Conservation (phyloP, 2,888 invertebrate genomes). For the Chymomyza amoena region DNA sequence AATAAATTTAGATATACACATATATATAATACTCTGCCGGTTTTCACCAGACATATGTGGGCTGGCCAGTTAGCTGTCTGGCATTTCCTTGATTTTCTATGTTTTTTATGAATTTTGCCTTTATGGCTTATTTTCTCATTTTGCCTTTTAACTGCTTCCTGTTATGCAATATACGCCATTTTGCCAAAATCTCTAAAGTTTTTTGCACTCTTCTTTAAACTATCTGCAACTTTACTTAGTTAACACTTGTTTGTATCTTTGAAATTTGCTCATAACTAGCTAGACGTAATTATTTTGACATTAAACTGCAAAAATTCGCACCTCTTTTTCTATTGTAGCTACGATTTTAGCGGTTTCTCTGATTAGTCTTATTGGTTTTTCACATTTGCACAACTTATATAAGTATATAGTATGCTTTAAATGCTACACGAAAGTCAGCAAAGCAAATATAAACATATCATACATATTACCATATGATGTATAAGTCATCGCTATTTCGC, state of each 20-base stretch:
- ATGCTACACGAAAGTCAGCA: too few relatives aligned
- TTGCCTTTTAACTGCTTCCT: slow-evolving; percentile 34
- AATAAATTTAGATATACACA: background rate
- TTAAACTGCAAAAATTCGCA: slow-evolving; percentile 57
- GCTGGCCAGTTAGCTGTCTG: slow-evolving; percentile 38
- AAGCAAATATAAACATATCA: background rate
- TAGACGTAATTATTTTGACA: slow-evolving; percentile 43
- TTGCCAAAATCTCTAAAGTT: background rate
- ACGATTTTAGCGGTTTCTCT: slow-evolving; percentile 6
- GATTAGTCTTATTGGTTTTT: background rate
- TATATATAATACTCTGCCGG: slow-evolving; percentile 7
- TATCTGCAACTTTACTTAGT: background rate
- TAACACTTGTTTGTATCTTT: slow-evolving; percentile 6
- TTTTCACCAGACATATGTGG: slow-evolving; percentile 14
- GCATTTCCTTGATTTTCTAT: slow-evolving; percentile 49
- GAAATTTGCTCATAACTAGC: slow-evolving; percentile 12
- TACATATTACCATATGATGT: too few relatives aligned
- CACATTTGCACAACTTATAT: background rate
- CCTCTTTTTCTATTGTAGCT: slow-evolving; percentile 31
- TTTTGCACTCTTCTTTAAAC: slow-evolving; percentile 1
- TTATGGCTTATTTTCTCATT: background rate
- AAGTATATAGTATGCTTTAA: too few relatives aligned
- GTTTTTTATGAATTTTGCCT: slow-evolving; percentile 12
- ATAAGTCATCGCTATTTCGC: background rate
- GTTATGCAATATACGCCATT: slow-evolving; percentile 33